Evolutionary conservation across 2,888 invertebrate species (phyloP).

Genomic region (Lycaena phlaeas): DNA sequence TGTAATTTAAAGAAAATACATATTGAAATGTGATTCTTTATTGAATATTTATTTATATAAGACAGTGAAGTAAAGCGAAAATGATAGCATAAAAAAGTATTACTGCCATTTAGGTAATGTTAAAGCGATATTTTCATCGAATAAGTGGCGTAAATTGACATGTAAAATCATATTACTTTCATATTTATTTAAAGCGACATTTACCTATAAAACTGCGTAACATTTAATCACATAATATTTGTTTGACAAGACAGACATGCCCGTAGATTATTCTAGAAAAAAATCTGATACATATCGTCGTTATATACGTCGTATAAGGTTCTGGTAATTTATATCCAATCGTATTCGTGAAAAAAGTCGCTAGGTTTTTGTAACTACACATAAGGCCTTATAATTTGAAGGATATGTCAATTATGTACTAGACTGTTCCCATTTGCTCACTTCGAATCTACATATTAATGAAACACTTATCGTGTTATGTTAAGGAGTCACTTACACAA

Average conservation of each 20-base stretch:
- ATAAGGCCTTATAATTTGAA: slow-evolving; percentile 15
- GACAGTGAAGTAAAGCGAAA: too few relatives aligned
- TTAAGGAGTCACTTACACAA: slow-evolving; percentile 17
- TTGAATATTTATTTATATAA: too few relatives aligned
- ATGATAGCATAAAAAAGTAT: too few relatives aligned
- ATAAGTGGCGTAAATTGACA: too few relatives aligned
- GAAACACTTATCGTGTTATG: slow-evolving; percentile 18
- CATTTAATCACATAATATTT: slow-evolving; percentile 7
- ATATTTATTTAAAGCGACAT: too few relatives aligned
- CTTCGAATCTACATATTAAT: slow-evolving; percentile 27
- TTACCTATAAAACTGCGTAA: neutral
- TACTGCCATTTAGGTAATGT: too few relatives aligned
- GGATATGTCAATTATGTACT: slow-evolving; percentile 18
- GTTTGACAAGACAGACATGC: slow-evolving; percentile 9
- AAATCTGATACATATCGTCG: slow-evolving; percentile 18
- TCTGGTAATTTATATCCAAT: slow-evolving; percentile 9
- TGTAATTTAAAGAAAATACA: too few relatives aligned
- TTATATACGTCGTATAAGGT: slow-evolving; percentile 16
- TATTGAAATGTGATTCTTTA: too few relatives aligned
- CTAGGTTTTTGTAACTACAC: slow-evolving; percentile 14
- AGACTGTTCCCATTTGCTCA: slow-evolving; percentile 22
- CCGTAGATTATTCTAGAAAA: slow-evolving; percentile 11
- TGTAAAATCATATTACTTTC: too few relatives aligned
- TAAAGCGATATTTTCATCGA: too few relatives aligned
- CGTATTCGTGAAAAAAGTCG: slow-evolving; percentile 14